A percentile compares a stretch with the other conserved stretches of the same genome.
phyloP scores from a whole-genome alignment of 2,113 vertebrate genomes.

The Bubalus kerabau region DNA sequence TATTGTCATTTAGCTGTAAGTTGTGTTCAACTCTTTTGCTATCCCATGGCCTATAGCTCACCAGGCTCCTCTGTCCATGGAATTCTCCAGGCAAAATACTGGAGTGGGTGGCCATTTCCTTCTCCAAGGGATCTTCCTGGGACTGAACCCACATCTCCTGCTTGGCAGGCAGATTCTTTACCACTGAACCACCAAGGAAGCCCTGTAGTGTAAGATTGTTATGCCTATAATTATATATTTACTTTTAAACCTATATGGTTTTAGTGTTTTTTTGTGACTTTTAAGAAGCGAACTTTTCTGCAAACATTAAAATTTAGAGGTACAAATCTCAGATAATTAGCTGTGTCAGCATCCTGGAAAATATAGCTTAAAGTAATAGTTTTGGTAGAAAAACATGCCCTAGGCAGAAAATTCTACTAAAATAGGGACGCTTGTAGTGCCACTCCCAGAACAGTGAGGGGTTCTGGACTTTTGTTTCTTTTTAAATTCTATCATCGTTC shows the following conservation, averaged over 20 bases:
- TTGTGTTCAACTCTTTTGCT: neutral
- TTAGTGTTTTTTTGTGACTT: neutral
- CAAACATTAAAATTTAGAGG: neutral
- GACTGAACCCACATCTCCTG: neutral
- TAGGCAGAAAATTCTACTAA: neutral
- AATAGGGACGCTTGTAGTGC: neutral
- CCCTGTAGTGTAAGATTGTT: neutral
- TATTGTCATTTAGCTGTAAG: neutral
- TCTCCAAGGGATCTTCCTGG: neutral
- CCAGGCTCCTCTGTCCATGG: neutral
- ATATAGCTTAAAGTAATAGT: neutral
- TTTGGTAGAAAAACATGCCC: neutral
- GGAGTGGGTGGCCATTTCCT: neutral
- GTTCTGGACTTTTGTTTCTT: neutral
- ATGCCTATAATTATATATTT: neutral
- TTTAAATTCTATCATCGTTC: neutral
- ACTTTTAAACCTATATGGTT: neutral
- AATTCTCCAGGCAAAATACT: neutral
- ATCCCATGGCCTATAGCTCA: neutral
- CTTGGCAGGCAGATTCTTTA: neutral
- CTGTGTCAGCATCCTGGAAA: conserved; percentile 7
- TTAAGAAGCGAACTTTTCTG: neutral
- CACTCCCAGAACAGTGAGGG: neutral
- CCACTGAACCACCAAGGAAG: neutral
- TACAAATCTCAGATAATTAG: neutral